Percentiles rank a stretch among this genome's conserved stretches.
Conservation (phyloP, 2,113 vertebrate genomes). For the Strix aluco region DNA sequence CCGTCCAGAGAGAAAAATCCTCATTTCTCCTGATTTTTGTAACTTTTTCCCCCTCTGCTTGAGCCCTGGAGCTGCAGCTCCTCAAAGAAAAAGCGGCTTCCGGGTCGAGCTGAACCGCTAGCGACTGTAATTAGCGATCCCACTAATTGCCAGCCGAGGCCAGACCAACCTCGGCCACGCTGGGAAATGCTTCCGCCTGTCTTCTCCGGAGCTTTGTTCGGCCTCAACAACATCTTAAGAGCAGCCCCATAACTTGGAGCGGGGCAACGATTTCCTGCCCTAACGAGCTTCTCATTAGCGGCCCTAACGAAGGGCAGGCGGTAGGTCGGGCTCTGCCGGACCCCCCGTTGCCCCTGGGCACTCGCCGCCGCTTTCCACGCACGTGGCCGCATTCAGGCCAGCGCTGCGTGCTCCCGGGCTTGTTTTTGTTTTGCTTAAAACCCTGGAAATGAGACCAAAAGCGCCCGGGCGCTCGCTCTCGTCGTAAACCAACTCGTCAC, state of each 20-base stretch:
- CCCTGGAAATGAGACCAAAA: not conserved
- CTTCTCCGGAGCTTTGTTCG: conserved; percentile 31
- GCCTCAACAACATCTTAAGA: conserved; percentile 6
- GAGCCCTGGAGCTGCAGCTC: too few relatives aligned
- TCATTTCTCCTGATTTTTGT: not conserved
- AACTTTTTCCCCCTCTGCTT: not conserved
- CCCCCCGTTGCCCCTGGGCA: too few relatives aligned
- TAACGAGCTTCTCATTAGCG: not conserved
- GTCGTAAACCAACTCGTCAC: not conserved
- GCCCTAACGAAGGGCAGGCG: not conserved
- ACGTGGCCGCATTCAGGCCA: not conserved
- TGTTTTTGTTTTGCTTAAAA: not conserved
- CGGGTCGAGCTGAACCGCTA: not conserved
- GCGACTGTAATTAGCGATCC: not conserved
- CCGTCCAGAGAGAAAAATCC: not conserved
- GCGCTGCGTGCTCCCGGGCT: rapidly evolving
- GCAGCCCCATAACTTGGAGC: not conserved
- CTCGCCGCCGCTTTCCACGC: not conserved
- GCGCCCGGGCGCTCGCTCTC: not conserved
- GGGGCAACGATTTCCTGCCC: conserved; percentile 34
- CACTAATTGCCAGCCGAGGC: conserved; percentile 39
- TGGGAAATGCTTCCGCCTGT: not conserved
- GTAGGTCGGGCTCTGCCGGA: not conserved
- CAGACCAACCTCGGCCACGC: not conserved
- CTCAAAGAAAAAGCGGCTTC: not conserved